Base-by-base conservation (phyloP, 2,113 vertebrate species). In the Cheilinus undulatus region DNA sequence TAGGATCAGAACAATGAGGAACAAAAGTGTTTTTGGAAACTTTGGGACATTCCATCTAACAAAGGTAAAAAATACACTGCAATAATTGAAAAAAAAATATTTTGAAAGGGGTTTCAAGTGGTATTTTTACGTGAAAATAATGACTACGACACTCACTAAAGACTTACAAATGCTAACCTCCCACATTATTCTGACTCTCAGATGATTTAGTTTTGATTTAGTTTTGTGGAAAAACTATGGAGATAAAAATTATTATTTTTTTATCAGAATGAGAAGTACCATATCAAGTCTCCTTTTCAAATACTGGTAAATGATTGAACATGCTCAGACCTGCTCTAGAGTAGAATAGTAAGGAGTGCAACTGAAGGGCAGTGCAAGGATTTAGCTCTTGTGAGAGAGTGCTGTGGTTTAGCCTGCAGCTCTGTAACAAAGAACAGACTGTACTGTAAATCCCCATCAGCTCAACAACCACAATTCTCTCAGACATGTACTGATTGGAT, bases 401-500 rank as follows among this genome's bases (percentile, higher is more conserved):
- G 8, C 6, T 11, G 1, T 32, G 34, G 2, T 49, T 40, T 19
- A 15, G 11, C 57, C 24, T 49, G 43, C n/a, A 28, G 59, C 40
- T 43, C 20, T 8, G 17, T 6, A 34, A 17, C 14, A 36, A 5
- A 14, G 23, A 52, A 53, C 30, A 60, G 2, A 34, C 28, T 6
- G 14, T 36, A 27, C 27, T 32, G 22, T 24, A 30, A 45, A 30
- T 36, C 49, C 2, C 1, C 4, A 54, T 45, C 19, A 6, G 32
- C 57, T 36, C 7, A 42, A 48, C n/a, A 24, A 49, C 8, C 24
- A 48, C 11, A 26, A 15, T 7, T 52, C 24, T n/a, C 19, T 19
- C 24, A 32, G 65, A 49, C 50, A n/a, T 56, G 42, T 32, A 49
- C 40, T 76, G 50, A 76, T 19, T 56, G 65, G 28, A 23, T 62